These are phyloP conservation scores for Aulostomus chinensis DNA, from an alignment of 2,797 vertebrate species.

Conservation along the genomic window DNA sequence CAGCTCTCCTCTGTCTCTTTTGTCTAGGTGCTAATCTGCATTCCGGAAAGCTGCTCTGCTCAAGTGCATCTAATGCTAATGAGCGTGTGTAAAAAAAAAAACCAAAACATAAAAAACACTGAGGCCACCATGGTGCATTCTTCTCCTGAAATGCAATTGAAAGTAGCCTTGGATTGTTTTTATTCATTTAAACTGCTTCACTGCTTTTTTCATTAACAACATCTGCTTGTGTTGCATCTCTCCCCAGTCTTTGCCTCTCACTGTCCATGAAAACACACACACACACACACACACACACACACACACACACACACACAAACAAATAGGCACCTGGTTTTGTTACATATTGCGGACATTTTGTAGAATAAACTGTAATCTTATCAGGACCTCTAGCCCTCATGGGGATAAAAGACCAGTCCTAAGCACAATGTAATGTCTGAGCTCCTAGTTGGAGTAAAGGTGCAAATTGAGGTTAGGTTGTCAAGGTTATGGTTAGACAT, in stretches of 20 bases:
- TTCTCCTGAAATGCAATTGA: conserved; percentile 51
- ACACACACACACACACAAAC: no score
- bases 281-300: no score
- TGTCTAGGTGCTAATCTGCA: conserved; percentile 56
- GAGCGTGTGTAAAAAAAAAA: conserved; percentile 30
- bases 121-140: conserved; percentile 20
- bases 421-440: no score
- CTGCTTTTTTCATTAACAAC: conserved; percentile 63
- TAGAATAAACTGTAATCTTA: no score
- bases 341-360: no score
- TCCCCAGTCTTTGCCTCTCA: conserved; percentile 7
- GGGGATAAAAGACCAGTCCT: no score
- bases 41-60: conserved; percentile 60
- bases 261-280: no score
- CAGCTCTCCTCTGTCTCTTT: conserved; percentile 37
- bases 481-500: no score
- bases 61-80: conserved; percentile 68
- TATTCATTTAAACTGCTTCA: conserved; percentile 62
- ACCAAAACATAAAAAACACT: conserved; percentile 29
- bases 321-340: no score
- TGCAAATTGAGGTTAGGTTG: no score
- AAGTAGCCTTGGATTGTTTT: conserved; percentile 50
- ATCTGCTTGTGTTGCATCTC: conserved; percentile 25
- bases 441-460: no score
- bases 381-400: no score